Percentiles rank a stretch among this genome's conserved stretches.
Evolutionary conservation across 2,797 vertebrate genomes (phyloP).

Genomic region (Eupleurogrammus muticus): DNA sequence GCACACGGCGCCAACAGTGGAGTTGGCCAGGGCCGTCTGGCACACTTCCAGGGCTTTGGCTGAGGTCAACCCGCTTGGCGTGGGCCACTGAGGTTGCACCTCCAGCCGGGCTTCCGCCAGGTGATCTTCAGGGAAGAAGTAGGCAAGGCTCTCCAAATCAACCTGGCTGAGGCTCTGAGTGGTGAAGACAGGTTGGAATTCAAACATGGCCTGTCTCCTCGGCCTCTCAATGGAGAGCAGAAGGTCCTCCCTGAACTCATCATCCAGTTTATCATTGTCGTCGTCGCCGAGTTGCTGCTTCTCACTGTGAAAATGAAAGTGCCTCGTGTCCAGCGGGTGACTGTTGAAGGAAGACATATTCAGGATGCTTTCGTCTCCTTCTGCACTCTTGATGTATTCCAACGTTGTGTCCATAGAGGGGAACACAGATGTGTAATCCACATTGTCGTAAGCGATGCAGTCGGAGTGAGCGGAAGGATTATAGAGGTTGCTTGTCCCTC

Average conservation of each 20-base stretch:
- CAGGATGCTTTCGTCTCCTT: conserved; percentile 56
- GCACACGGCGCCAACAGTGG: conserved; percentile 77
- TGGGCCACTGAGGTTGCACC: conserved; percentile 79
- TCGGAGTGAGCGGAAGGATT: conserved; percentile 49
- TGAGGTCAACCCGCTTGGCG: conserved; percentile 75
- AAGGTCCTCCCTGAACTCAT: conserved; percentile 56
- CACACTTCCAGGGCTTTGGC: conserved; percentile 79
- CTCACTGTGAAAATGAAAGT: conserved; percentile 4
- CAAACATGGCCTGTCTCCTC: conserved; percentile 63
- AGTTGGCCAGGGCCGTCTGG: conserved; percentile 77
- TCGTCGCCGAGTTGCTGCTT: neutral
- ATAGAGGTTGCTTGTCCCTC: conserved; percentile 44
- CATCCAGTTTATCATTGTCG: conserved; percentile 14
- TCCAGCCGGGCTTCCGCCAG: conserved; percentile 64
- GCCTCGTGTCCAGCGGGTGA: conserved; percentile 45
- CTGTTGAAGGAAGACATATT: conserved; percentile 51
- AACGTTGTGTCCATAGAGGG: conserved; percentile 83
- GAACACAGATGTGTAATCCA: conserved; percentile 84
- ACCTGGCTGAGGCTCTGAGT: conserved; percentile 68
- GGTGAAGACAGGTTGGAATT: conserved; percentile 70
- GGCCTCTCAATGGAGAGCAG: conserved; percentile 42
- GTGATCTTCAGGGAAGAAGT: conserved; percentile 88
- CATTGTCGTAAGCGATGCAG: conserved; percentile 75
- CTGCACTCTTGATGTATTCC: conserved; percentile 75
- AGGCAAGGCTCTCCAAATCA: conserved; percentile 78